Conservation (phyloP, 2,797 vertebrate genomes). For the Pantherophis alleghaniensis region DNA sequence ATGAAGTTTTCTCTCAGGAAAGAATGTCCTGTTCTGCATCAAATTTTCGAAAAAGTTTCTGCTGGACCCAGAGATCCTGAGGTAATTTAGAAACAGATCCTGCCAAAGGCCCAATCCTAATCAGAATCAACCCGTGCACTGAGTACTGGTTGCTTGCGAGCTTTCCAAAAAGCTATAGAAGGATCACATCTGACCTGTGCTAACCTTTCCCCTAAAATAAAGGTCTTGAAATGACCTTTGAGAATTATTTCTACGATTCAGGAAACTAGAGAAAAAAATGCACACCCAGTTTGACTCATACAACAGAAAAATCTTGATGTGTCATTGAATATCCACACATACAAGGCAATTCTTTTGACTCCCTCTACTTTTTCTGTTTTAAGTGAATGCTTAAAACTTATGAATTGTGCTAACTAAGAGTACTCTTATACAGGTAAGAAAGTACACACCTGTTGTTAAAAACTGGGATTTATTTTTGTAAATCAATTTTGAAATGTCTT, state of each 20-base stretch:
- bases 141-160: neutral
- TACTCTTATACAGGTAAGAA: neutral
- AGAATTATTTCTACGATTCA: neutral
- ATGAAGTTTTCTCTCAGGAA: neutral
- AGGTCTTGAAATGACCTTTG: neutral
- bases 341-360: neutral
- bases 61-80: neutral
- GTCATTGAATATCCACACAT: neutral
- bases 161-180: neutral
- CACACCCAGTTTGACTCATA: neutral
- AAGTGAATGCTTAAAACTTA: neutral
- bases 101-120: neutral
- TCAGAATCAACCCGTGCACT: neutral
- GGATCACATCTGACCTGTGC: too few relatives aligned
- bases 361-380: neutral
- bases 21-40: neutral
- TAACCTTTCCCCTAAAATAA: neutral
- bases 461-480: neutral
- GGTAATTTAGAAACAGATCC: neutral
- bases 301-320: neutral
- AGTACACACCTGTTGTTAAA: neutral
- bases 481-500: neutral
- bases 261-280: neutral
- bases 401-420: neutral
- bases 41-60: neutral